Conservation (phyloP, 2,888 invertebrate genomes). For the Chaitophorus viminalis region DNA sequence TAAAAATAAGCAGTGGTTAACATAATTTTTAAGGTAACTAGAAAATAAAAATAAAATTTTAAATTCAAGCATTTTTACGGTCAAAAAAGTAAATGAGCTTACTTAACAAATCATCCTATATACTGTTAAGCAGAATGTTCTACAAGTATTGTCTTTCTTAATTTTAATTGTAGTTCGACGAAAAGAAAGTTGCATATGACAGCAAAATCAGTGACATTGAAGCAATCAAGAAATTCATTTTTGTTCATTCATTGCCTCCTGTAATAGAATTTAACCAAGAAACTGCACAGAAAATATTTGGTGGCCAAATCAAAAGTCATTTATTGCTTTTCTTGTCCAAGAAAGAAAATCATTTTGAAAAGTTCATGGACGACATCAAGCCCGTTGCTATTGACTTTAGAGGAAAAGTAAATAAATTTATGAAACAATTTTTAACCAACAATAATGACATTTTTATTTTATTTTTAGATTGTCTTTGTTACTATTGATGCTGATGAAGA, state of each 20-base stretch:
- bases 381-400: constrained; percentile 89
- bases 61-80: no score
- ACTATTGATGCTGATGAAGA: constrained; percentile 94
- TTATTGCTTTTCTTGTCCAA: constrained; percentile 94
- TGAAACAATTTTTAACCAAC: not conserved
- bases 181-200: constrained; percentile 79
- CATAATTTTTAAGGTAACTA: no score
- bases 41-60: no score
- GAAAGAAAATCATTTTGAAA: constrained; percentile 85
- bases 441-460: not conserved
- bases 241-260: constrained; percentile 84
- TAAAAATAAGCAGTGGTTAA: no score
- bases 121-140: no score
- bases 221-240: constrained; percentile 82
- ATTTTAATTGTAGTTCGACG: constrained; percentile 78
- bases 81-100: no score
- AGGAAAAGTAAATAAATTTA: constrained; percentile 73
- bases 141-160: not conserved
- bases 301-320: constrained; percentile 97
- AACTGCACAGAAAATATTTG: constrained; percentile 97
- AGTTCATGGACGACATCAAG: constrained; percentile 80
- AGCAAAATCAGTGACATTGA: constrained; percentile 73
- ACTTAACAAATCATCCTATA: no score
- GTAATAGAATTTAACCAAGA: constrained; percentile 97
- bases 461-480: constrained; percentile 83